These are phyloP conservation scores for Crotalus tigris DNA, from an alignment of 2,113 vertebrate genomes.

Conservation along the genomic window DNA sequence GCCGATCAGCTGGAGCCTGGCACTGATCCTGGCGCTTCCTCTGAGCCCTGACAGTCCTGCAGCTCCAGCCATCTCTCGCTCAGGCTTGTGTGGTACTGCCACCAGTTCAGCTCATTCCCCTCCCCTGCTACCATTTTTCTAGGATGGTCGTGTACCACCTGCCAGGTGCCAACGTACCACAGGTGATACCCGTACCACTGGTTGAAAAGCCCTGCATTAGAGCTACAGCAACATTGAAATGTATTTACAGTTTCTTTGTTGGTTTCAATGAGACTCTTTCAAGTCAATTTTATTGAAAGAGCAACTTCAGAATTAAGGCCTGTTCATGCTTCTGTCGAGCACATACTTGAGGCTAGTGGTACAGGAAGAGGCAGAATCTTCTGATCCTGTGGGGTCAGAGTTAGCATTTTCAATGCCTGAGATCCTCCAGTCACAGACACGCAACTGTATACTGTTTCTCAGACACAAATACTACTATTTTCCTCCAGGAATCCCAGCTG, in stretches of 20 bases:
- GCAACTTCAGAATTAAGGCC: neutral
- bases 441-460: neutral
- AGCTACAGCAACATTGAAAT: neutral
- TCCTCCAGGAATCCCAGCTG: neutral
- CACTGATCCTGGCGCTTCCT: too few species aligned
- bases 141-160: too few species aligned
- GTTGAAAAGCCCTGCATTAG: too few species aligned
- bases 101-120: too few species aligned
- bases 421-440: neutral
- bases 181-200: too few species aligned
- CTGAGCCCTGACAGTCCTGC: too few species aligned
- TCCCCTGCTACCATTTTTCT: too few species aligned
- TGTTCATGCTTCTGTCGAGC: neutral
- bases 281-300: neutral
- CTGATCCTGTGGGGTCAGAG: neutral
- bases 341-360: neutral
- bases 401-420: neutral
- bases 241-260: neutral
- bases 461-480: neutral
- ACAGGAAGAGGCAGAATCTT: neutral
- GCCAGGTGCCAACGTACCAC: too few species aligned
- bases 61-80: too few species aligned
- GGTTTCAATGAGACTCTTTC: neutral
- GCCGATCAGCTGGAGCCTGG: too few species aligned
- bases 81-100: too few species aligned